phyloP scores from a whole-genome alignment of 2,113 vertebrate species.

The Lepisosteus osseus region DNA sequence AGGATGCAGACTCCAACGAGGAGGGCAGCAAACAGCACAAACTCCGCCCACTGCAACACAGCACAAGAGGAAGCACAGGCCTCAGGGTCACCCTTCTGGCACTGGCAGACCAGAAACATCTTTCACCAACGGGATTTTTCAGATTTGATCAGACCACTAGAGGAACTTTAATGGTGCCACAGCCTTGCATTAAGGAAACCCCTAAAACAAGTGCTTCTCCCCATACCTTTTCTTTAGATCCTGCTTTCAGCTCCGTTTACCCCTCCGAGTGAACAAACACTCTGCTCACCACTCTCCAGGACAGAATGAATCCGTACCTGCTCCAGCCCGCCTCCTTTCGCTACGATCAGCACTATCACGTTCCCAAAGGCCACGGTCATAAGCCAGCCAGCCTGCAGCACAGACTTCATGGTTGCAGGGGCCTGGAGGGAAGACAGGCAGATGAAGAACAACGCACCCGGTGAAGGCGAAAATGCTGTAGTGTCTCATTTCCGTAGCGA shows the following conservation, averaged over 20 bases:
- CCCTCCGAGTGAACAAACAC: constrained; percentile 68
- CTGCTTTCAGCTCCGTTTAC: no score
- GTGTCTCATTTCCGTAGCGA: no score
- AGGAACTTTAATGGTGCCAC: no score
- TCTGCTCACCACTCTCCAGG: constrained; percentile 82
- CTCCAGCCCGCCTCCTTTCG: constrained; percentile 81
- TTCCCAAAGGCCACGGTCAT: constrained; percentile 92
- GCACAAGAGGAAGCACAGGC: not conserved
- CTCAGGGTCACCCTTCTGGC: no score
- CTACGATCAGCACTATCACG: constrained; percentile 87
- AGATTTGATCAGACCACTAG: no score
- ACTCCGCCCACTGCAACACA: constrained; percentile 87
- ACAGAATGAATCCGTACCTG: constrained; percentile 70
- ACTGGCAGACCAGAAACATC: no score
- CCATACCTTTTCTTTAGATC: not conserved
- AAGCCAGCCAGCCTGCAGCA: constrained; percentile 93
- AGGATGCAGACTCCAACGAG: constrained; percentile 82
- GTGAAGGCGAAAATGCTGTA: no score
- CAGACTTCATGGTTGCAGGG: constrained; percentile 93
- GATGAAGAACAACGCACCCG: no score
- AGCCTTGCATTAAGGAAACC: no score
- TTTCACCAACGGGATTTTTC: no score
- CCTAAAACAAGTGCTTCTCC: no score
- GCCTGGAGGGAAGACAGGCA: constrained; percentile 65
- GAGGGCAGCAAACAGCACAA: constrained; percentile 83